Percentiles rank a stretch among this genome's conserved stretches.
Evolutionary conservation across 2,797 vertebrate genomes (phyloP).

Genomic region (Phyllotis vaccarum): DNA sequence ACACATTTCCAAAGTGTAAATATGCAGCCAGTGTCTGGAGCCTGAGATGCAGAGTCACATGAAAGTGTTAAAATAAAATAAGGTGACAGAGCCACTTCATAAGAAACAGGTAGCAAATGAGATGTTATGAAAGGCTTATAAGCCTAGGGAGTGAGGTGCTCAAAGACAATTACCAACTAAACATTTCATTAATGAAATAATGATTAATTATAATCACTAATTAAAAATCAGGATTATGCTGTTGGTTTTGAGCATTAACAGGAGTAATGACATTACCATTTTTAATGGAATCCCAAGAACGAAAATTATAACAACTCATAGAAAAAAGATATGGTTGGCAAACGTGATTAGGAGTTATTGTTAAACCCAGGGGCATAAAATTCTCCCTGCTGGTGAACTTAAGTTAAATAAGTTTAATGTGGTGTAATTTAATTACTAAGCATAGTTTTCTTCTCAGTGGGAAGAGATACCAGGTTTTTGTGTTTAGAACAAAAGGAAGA

Average conservation of each 20-base stretch:
- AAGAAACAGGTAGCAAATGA: constrained; percentile 82
- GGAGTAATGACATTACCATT: constrained; percentile 90
- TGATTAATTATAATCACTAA: constrained; percentile 92
- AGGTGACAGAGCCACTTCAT: constrained; percentile 83
- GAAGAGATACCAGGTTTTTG: constrained; percentile 85
- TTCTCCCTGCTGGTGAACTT: constrained; percentile 88
- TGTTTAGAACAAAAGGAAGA: constrained; percentile 83
- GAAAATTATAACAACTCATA: constrained; percentile 86
- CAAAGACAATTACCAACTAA: constrained; percentile 91
- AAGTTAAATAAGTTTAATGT: constrained; percentile 90
- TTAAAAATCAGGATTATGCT: constrained; percentile 92
- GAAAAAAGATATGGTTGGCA: constrained; percentile 83
- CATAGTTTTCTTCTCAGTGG: constrained; percentile 84
- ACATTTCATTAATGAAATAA: constrained; percentile 92
- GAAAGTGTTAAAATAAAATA: constrained; percentile 82
- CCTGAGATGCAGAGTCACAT: background rate
- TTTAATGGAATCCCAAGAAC: constrained; percentile 90
- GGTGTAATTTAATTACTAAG: constrained; percentile 90
- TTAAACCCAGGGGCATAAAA: constrained; percentile 87
- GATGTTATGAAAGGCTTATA: constrained; percentile 86
- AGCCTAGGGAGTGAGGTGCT: constrained; percentile 88
- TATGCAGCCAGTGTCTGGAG: background rate
- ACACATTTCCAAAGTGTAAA: constrained; percentile 61
- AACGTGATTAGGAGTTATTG: constrained; percentile 87
- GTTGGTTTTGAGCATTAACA: constrained; percentile 90